A percentile compares a stretch with the other conserved stretches of the same genome.
Evolutionary conservation across 2,113 vertebrate species (phyloP).

Genomic region (Brachyistius frenatus): DNA sequence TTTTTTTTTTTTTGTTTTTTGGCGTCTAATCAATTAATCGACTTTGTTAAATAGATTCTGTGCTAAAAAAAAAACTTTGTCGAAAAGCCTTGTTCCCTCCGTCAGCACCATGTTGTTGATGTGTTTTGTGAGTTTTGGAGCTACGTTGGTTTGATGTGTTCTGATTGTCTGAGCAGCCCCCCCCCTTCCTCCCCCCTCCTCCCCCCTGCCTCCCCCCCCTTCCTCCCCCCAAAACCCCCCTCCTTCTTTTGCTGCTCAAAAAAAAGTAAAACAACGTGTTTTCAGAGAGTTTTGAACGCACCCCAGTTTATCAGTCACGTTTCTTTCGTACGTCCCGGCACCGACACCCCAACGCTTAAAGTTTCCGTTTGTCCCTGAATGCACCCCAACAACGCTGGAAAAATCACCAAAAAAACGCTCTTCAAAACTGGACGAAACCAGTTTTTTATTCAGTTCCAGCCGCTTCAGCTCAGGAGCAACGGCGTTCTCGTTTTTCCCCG

Average conservation of each 20-base stretch:
- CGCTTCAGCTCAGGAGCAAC: not conserved
- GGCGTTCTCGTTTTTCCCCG: not conserved
- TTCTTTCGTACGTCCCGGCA: conserved; percentile 15
- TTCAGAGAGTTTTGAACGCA: conserved; percentile 38
- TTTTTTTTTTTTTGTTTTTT: conserved; percentile 25
- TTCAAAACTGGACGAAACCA: conserved; percentile 45
- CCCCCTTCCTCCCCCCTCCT: conserved; percentile 11
- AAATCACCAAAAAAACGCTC: conserved; percentile 27
- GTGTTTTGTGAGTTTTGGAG: conserved; percentile 63
- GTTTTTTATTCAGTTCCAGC: conserved; percentile 49
- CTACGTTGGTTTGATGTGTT: conserved; percentile 48
- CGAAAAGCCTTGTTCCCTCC: conserved; percentile 91
- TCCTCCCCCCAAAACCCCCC: not conserved
- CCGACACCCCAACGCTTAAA: not conserved
- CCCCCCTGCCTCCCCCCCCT: too few relatives aligned
- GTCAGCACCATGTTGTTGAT: conserved; percentile 68
- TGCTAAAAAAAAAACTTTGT: conserved; percentile 65
- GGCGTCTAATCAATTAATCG: conserved; percentile 32
- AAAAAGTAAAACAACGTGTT: conserved; percentile 16
- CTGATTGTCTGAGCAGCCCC: conserved; percentile 68
- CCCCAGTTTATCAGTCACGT: conserved; percentile 2
- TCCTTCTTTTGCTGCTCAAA: conserved; percentile 31
- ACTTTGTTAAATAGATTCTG: conserved; percentile 39
- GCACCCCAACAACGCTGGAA: conserved; percentile 58
- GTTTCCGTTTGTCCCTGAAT: conserved; percentile 29